Conservation (phyloP, 2,797 vertebrate genomes). For the Loris lydekkerianus region DNA sequence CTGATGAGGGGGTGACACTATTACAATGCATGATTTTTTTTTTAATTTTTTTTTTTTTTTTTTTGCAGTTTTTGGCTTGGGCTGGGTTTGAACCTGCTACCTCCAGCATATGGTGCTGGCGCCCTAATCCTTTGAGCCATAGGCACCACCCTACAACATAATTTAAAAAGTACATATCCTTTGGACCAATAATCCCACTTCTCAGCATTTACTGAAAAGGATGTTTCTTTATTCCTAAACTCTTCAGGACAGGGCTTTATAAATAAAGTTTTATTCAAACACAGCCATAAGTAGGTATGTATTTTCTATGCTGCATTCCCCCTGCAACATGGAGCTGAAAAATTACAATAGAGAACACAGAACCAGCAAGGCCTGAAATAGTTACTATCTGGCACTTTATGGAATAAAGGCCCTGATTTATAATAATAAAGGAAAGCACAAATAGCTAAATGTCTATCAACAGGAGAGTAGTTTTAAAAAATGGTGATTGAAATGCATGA, state of each 20-base stretch:
- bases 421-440: not conserved
- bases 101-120: no score
- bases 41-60: no score
- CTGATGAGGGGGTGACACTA: not conserved
- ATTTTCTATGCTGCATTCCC: not conserved
- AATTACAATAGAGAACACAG: not conserved
- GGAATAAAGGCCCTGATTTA: not conserved
- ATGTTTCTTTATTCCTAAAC: not conserved
- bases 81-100: no score
- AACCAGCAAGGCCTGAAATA: not conserved
- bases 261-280: not conserved
- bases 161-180: not conserved
- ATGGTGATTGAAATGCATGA: not conserved
- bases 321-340: not conserved
- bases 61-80: no score
- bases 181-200: not conserved
- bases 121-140: no score
- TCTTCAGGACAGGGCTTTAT: not conserved
- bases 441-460: not conserved
- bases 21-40: not conserved
- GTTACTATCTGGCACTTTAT: not conserved
- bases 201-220: not conserved
- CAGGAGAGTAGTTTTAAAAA: not conserved
- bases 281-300: fast-evolving
- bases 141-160: not conserved